Percentiles rank a stretch among this genome's conserved stretches.
Conservation (phyloP, 92 coral and sea anemone genomes). For the Galaxea fascicularis region DNA sequence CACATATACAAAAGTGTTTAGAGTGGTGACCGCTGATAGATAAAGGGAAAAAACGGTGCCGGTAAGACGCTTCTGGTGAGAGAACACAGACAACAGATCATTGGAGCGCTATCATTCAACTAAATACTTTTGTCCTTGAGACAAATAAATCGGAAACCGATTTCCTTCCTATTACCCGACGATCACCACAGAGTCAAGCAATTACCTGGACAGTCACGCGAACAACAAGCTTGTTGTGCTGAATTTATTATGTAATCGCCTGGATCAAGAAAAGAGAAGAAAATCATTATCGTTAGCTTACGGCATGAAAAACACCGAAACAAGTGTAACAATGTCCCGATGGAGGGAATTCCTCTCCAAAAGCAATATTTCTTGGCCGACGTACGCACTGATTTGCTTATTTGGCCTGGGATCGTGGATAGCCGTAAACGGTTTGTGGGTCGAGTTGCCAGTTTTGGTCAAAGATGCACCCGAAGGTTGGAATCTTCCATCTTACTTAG, state of each 20-base stretch:
- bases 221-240: background rate
- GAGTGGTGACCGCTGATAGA: background rate
- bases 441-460: conserved; percentile 92
- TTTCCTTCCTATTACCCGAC: too few species aligned
- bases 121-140: too few species aligned
- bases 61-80: background rate
- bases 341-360: conserved; percentile 24
- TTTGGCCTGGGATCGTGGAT: conserved; percentile 98
- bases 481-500: conserved; percentile 91
- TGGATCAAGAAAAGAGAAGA: background rate
- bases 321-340: background rate
- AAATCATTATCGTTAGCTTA: background rate
- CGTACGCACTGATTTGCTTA: conserved; percentile 78
- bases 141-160: too few species aligned
- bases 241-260: background rate
- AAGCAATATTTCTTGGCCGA: conserved; percentile 83
- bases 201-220: too few species aligned
- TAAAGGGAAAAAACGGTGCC: background rate
- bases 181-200: too few species aligned
- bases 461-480: conserved; percentile 87
- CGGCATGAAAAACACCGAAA: background rate
- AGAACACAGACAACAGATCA: too few species aligned
- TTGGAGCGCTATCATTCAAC: too few species aligned
- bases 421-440: conserved; percentile 98
- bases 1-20: background rate